phyloP scores from a whole-genome alignment of 2,888 invertebrate species.

The Priapulus caudatus region DNA sequence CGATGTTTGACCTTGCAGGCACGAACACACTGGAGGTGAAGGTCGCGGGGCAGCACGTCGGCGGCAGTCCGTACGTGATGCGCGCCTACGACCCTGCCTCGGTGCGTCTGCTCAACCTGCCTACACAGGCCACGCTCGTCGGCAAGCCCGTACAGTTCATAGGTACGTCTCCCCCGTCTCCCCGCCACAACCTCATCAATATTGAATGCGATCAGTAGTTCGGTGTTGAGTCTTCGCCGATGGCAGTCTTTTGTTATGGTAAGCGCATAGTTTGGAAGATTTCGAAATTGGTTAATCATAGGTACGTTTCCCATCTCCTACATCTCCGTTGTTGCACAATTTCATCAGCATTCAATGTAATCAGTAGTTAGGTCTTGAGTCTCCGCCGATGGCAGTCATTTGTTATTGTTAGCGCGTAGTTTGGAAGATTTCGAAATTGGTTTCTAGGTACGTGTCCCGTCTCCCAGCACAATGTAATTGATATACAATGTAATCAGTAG shows the following conservation, averaged over 20 bases:
- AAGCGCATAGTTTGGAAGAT: neutral
- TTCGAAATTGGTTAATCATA: neutral
- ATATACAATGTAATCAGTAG: neutral
- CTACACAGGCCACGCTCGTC: slow-evolving; percentile 41
- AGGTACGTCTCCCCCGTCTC: too few species aligned
- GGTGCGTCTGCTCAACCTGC: slow-evolving; percentile 85
- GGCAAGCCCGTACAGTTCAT: neutral
- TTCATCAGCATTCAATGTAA: neutral
- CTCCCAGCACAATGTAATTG: neutral
- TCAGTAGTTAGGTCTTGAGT: too few species aligned
- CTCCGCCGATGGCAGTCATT: too few species aligned
- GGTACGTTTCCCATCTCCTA: neutral
- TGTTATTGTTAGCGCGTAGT: too few species aligned
- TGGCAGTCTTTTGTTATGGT: too few species aligned
- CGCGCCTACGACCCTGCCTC: slow-evolving; percentile 88
- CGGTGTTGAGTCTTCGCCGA: too few species aligned
- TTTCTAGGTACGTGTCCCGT: neutral
- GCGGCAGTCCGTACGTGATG: slow-evolving; percentile 77
- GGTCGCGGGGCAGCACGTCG: slow-evolving; percentile 76
- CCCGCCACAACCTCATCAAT: neutral
- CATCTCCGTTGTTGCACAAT: neutral
- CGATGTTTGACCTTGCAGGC: too few species aligned
- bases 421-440: neutral
- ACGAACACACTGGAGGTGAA: slow-evolving; percentile 83
- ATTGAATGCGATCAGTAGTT: neutral